phyloP scores from a whole-genome alignment of 2,113 vertebrate genomes.

The Columba livia region DNA sequence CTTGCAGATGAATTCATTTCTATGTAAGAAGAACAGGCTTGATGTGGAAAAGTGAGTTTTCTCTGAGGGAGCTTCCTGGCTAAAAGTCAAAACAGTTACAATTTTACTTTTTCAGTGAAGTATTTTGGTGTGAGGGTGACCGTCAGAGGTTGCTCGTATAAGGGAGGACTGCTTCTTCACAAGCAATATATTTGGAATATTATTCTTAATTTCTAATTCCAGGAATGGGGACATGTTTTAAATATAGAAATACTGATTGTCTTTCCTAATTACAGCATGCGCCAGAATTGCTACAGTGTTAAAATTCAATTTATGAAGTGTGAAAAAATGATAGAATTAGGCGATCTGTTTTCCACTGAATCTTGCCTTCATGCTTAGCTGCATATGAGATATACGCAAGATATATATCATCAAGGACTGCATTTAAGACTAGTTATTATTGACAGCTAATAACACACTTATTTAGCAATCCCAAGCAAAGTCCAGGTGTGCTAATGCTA shows the following conservation, averaged over 20 bases:
- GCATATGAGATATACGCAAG: neutral
- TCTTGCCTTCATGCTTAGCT: neutral
- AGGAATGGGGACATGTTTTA: neutral
- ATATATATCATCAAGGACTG: neutral
- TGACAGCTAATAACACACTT: neutral
- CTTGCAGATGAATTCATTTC: neutral
- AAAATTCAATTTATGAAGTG: neutral
- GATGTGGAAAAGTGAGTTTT: neutral
- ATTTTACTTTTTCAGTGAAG: neutral
- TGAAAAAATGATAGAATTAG: neutral
- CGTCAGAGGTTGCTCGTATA: neutral
- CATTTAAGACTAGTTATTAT: neutral
- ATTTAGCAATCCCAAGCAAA: conserved; percentile 31
- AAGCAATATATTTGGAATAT: neutral
- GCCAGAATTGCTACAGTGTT: neutral
- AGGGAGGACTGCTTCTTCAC: neutral
- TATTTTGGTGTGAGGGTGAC: rapidly evolving
- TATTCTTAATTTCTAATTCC: neutral
- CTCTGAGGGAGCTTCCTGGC: neutral
- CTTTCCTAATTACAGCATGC: neutral
- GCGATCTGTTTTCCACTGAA: neutral
- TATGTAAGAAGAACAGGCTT: neutral
- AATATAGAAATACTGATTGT: neutral
- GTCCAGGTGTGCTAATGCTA: neutral
- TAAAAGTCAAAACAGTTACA: neutral